A percentile compares a stretch with the other conserved stretches of the same genome.
Evolutionary conservation across 92 coral and sea anemone genomes (phyloP).

Genomic region (Blastomussa wellsi): DNA sequence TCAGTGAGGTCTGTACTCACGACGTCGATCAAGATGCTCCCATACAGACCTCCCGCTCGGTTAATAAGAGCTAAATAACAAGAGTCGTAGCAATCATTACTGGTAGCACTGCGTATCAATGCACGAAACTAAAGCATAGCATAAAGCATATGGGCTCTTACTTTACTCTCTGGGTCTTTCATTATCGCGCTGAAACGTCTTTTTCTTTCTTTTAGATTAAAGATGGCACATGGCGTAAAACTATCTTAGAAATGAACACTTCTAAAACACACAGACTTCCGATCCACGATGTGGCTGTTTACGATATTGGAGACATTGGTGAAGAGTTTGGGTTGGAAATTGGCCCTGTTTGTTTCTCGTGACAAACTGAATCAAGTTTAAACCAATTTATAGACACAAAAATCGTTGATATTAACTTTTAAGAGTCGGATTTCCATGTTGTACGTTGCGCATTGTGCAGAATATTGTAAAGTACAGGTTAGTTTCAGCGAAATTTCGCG

Average conservation of each 20-base stretch:
- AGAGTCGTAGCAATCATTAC: no score
- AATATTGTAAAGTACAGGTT: background rate
- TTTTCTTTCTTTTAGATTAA: constrained; percentile 23
- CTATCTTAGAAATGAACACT: constrained; percentile 43
- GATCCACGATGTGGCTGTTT: constrained; percentile 49
- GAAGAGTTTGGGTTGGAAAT: constrained; percentile 56
- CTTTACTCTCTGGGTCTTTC: no score
- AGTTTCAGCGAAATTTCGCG: background rate
- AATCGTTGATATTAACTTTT: background rate
- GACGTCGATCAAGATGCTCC: no score
- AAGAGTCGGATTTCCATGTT: background rate
- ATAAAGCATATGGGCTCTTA: no score
- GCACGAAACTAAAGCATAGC: no score
- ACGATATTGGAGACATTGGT: constrained; percentile 50
- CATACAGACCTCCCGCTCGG: no score
- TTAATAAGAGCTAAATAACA: no score
- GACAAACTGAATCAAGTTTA: background rate
- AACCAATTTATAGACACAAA: background rate
- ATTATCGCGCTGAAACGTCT: background rate
- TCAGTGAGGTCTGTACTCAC: no score
- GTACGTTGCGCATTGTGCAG: background rate
- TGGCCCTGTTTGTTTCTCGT: constrained; percentile 47
- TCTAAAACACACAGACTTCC: constrained; percentile 51
- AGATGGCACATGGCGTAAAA: constrained; percentile 50
- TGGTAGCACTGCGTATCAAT: no score